phyloP scores from a whole-genome alignment of 2,113 vertebrate species.

The Illadopsis cleaveri region DNA sequence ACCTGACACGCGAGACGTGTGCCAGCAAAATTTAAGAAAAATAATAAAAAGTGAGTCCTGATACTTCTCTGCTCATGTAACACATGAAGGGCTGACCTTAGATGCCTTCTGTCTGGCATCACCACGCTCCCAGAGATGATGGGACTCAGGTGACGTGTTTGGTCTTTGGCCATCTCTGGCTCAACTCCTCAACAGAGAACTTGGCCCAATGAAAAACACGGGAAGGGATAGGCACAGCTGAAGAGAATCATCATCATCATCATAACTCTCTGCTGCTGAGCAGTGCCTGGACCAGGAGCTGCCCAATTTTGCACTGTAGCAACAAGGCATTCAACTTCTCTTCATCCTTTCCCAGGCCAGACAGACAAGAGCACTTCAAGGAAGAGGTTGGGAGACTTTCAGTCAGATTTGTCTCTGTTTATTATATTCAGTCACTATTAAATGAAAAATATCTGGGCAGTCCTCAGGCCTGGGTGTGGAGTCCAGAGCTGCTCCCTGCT shows the following conservation, averaged over 20 bases:
- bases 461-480: not conserved
- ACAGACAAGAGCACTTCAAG: not conserved
- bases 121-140: not conserved
- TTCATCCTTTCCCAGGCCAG: not conserved
- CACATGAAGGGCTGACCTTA: not conserved
- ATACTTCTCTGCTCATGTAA: constrained; percentile 1
- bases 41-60: not conserved
- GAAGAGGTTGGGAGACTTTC: not conserved
- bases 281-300: not conserved
- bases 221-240: not conserved
- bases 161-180: not conserved
- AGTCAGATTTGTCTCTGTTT: not conserved
- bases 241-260: not conserved
- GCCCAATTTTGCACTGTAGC: not conserved
- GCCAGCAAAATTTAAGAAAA: not conserved
- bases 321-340: not conserved
- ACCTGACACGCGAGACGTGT: not conserved
- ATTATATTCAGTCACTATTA: not conserved
- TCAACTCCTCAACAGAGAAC: not conserved
- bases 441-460: not conserved
- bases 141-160: not conserved
- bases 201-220: not conserved
- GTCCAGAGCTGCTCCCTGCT: not conserved
- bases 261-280: not conserved
- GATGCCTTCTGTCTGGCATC: constrained; percentile 51